Base-by-base conservation (phyloP, 2,888 invertebrate species). In the Chrysina gloriosa region DNA sequence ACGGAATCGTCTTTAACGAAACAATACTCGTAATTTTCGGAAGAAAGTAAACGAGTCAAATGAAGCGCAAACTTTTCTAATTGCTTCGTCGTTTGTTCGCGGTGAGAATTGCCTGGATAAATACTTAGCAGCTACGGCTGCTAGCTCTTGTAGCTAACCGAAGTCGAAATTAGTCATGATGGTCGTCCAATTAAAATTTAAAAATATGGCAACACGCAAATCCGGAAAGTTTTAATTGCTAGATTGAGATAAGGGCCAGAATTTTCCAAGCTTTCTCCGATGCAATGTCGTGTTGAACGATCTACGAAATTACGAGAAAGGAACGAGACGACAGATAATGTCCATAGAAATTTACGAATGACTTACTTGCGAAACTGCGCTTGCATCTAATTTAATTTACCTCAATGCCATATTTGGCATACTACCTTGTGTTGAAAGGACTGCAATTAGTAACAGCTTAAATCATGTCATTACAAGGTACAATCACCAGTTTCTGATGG, bases 161-260 rank as follows among this genome's bases (percentile, higher is more conserved):
- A n/a, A 52, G 14, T 52, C 52, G 31, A 52, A 52, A 52, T 52
- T 29, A 31, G 31, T 16, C 34, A 31, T 16, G 19, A 31, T 31
- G 14, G 52, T 52, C 16, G 9, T 11, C 52, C 52, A 52, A 52
- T 52, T 52, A 52, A 52, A 34, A 52, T 31, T 19, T 29, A 52
- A 52, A 52, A 52, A 52, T 52, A 52, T 52, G 52, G 52, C 31
- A 31, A 29, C 52, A 52, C 31, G 52, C 52, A 52, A 47, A 47
- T 21, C 47, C 23, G 21, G 21, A 47, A 52, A 52, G 52, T 52
- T 52, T 52, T 52, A 52, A 52, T 52, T 52, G 52, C 52, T 16
- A 29, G 31, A 52, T 52, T 31, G 52, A 52, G 52, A 52, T 52
- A 52, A 31, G 31, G 16, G 16, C 7, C 7, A 19, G 31, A 31